Base-by-base conservation (phyloP, 2,113 vertebrate genomes). In the Aphelocoma coerulescens region DNA sequence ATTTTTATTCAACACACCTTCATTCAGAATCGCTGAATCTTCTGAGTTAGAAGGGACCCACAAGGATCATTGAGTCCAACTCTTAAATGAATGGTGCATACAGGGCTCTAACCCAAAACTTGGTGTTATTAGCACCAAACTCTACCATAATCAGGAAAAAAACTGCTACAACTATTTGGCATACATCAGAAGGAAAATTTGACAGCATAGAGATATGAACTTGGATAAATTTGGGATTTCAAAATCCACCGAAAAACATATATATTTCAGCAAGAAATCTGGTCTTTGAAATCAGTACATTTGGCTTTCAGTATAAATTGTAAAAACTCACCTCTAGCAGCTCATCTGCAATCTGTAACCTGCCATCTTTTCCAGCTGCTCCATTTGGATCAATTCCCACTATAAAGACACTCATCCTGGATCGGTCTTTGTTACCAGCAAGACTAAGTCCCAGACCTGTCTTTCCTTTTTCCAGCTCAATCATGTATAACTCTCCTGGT, bases 381-480 rank as follows among this genome's bases (percentile, higher is more conserved):
- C 99, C 99, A 48, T 95, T 98, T 96, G 99, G 99, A 90, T 99
- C 99, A 89, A 99, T 99, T 69, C 99, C 99, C 97, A 99, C 99
- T 93, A 99, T 97, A 84, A 99, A 99, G 80, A 99, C 99, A 80
- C 99, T 99, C 99, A 99, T 99, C 91, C 98, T 98, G 37, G 99
- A 98, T 91, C 99, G 98, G 97, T 99, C 99, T 97, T 98, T 98
- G 97, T 99, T 99, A 43, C 99, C 99, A 46, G 99, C 99, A 97
- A 99, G 98, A 97, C 99, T 99, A 87, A 99, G 98, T 75, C 99
- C 99, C 98, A 99, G 98, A 80, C 99, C 99, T 16, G 98, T 98
- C 69, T 94, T 98, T 85, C 99, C 99, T 97, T 99, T 99, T 97
- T 99, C 99, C 97, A 99, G 97, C 89, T 99, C 99, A 62, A 99